These are phyloP conservation scores for Hiodon tergisus DNA, from an alignment of 2,113 vertebrate species.

Conservation along the genomic window DNA sequence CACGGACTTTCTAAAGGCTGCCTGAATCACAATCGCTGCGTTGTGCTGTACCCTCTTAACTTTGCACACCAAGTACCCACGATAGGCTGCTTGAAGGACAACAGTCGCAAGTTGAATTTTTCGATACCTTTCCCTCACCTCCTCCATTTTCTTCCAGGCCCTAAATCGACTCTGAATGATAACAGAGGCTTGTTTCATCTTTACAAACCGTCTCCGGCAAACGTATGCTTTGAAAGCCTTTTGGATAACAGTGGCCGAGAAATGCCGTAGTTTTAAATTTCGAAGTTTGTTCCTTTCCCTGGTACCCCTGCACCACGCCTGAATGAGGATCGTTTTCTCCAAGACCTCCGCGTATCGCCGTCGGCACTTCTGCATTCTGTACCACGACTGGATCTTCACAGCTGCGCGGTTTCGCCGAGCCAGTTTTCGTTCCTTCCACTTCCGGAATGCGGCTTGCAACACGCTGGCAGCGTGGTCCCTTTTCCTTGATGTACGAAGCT, in stretches of 20 bases:
- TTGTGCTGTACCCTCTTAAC: constrained; percentile 40
- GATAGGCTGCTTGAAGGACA: constrained; percentile 71
- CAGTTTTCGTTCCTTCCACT: constrained; percentile 55
- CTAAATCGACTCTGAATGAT: constrained; percentile 79
- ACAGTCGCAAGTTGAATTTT: constrained; percentile 55
- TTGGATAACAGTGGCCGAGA: constrained; percentile 71
- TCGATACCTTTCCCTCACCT: constrained; percentile 52
- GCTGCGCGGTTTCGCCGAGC: constrained; percentile 52
- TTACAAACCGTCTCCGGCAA: constrained; percentile 47
- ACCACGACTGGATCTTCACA: constrained; percentile 78
- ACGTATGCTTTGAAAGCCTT: constrained; percentile 63
- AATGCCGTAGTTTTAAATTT: constrained; percentile 45
- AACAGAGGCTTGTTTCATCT: constrained; percentile 48
- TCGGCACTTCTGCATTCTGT: constrained; percentile 45
- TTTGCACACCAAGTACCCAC: constrained; percentile 60
- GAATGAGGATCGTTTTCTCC: constrained; percentile 58
- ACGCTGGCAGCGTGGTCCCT: constrained; percentile 54
- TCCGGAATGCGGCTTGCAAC: constrained; percentile 69
- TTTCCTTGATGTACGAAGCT: constrained; percentile 41
- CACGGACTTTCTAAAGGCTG: constrained; percentile 59
- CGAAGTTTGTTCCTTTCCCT: constrained; percentile 42
- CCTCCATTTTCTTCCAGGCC: constrained; percentile 35
- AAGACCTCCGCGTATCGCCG: constrained; percentile 46
- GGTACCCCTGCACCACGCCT: constrained; percentile 70
- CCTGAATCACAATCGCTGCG: constrained; percentile 71